Base-by-base conservation (phyloP, 2,797 vertebrate species). In the Petrocephalus schoutedeni region DNA sequence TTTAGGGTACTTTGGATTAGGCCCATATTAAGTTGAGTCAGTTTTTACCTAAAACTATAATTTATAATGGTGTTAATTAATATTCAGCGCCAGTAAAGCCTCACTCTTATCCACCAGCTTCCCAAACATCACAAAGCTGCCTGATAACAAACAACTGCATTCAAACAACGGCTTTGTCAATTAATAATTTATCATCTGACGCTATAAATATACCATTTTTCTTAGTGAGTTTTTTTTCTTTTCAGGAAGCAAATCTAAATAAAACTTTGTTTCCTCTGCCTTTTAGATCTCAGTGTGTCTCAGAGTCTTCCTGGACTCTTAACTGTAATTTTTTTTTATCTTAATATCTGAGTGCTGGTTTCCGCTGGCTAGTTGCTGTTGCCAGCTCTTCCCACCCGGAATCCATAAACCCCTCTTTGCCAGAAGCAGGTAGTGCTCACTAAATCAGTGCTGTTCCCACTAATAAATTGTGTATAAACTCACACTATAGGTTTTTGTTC, bases 181-280 rank as follows among this genome's bases (percentile, higher is more conserved):
- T 92, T 89, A 93, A 94, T 93, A 89, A 93, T 92, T 90, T 54
- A 93, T 91, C 54, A 90, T 88, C 86, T 87, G 89, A 88, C 91
- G 90, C 85, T 90, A 87, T 87, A 80, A 89, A 90, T 91, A 88
- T 64, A 86, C 86, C 89, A 82, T 90, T 85, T 89, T 89, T 92
- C 80, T 90, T 89, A 41, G 91, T 91, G 28, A 28, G 28, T 28
- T 28, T 28, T 28, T 90, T 91, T 74, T 89, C 91, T 89, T 89
- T 84, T 86, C 88, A 61, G 23, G 87, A 91, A 80, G 53, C 74
- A 80, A 23, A 28, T 59, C 56, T 23, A 36, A 45, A 58, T 56
- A 80, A 32, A 57, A n/a, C 53, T 32, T 57, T 1, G 8, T 21
- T 82, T 87, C 56, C 71, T 41, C 53, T 41, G 53, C 28, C 56